Evolutionary conservation across 1,140 invertebrate genomes (phyloP).

Genomic region (Drosophila bocki): DNA sequence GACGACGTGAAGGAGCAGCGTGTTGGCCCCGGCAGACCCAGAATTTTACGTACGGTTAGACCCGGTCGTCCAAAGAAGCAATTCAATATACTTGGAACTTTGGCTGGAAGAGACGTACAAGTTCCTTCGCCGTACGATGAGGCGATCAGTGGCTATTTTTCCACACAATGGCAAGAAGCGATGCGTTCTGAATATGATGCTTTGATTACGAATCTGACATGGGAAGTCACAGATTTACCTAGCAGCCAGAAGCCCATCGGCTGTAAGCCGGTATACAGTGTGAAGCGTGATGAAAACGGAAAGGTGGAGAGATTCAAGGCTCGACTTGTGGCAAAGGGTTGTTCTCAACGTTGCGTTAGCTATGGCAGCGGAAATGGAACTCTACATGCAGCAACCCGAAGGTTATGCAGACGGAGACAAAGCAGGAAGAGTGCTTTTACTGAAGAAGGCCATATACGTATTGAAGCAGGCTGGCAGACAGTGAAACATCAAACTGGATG

Average conservation of each 20-base stretch:
- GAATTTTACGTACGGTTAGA: background rate
- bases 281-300: background rate
- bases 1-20: background rate
- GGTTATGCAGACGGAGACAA: constrained; percentile 1
- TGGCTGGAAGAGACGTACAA: background rate
- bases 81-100: background rate
- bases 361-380: constrained; percentile 6
- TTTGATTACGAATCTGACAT: background rate
- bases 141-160: background rate
- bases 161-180: background rate
- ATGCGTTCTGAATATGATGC: constrained; percentile 4
- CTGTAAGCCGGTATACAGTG: background rate
- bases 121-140: constrained; percentile 2
- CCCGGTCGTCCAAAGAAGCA: background rate
- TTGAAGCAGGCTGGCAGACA: background rate
- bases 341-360: background rate
- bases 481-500: background rate
- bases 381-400: constrained; percentile 1
- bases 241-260: background rate
- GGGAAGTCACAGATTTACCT: background rate
- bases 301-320: background rate
- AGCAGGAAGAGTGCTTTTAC: background rate
- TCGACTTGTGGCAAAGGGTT: background rate
- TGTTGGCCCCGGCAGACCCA: no score
- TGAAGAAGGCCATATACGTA: background rate